Evolutionary conservation across 1,140 invertebrate genomes (phyloP).

Genomic region (Drosophila elegans): DNA sequence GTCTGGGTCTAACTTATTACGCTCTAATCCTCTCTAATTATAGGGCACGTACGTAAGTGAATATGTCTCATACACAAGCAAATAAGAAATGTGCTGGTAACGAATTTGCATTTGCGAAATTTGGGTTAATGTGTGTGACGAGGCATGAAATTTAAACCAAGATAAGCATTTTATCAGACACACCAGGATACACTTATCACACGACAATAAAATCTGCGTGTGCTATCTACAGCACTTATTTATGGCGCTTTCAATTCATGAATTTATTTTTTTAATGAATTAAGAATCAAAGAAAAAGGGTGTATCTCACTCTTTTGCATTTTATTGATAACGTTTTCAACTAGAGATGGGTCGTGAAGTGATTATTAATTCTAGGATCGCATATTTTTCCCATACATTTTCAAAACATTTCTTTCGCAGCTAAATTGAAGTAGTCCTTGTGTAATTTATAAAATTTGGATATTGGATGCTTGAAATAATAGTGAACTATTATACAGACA

Average conservation of each 20-base stretch:
- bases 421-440: no score
- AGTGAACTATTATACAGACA: no score
- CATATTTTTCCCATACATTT: background rate
- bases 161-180: conserved; percentile 33
- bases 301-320: conserved; percentile 8
- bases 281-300: conserved; percentile 54
- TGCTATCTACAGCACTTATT: conserved; percentile 24
- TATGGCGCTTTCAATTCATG: conserved; percentile 27
- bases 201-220: conserved; percentile 33
- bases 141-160: conserved; percentile 36
- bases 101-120: conserved; percentile 49
- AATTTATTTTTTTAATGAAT: conserved; percentile 22
- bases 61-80: conserved; percentile 3
- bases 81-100: no score
- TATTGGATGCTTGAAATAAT: no score
- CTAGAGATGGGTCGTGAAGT: conserved; percentile 6
- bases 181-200: conserved; percentile 24
- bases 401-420: no score
- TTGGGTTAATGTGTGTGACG: conserved; percentile 69
- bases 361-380: background rate
- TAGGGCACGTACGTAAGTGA: conserved; percentile 1
- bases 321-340: conserved; percentile 35
- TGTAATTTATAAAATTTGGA: no score
- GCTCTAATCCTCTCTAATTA: conserved; percentile 17
- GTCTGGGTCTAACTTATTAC: conserved; percentile 28